A percentile compares a stretch with the other conserved stretches of the same genome.
phyloP scores from a whole-genome alignment of 2,888 invertebrate species.

The Chrysomela aeneicollis region DNA sequence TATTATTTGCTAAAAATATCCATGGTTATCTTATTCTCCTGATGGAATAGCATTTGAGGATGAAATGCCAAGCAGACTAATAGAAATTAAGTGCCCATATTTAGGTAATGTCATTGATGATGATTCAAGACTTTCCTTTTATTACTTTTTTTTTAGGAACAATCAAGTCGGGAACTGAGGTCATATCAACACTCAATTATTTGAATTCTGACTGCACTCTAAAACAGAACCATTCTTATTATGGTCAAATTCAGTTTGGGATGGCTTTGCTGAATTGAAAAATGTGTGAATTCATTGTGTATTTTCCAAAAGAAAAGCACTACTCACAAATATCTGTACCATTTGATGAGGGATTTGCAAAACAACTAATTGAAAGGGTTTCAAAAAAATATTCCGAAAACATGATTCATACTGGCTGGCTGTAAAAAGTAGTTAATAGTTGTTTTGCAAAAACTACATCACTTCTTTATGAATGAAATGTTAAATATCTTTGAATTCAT shows the following conservation, averaged over 20 bases:
- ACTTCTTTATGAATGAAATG: constrained; percentile 1
- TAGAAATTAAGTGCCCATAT: no score
- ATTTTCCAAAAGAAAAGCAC: constrained; percentile 2
- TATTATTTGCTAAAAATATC: no score
- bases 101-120: constrained; percentile 8
- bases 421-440: neutral
- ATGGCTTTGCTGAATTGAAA: constrained; percentile 22
- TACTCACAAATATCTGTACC: constrained; percentile 16
- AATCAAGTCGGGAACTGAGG: neutral
- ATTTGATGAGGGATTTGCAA: constrained; percentile 20
- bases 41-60: neutral
- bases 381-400: constrained; percentile 16
- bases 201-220: neutral
- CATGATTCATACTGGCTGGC: constrained; percentile 17
- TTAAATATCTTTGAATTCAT: neutral
- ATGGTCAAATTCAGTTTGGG: constrained; percentile 25
- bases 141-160: constrained; percentile 14
- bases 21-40: neutral
- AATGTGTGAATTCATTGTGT: constrained; percentile 15
- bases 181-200: neutral
- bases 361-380: constrained; percentile 13
- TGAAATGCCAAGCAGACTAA: neutral
- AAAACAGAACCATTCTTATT: constrained; percentile 22
- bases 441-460: no score
- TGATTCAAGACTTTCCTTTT: neutral